These are phyloP conservation scores for Yponomeuta sedellus DNA, from an alignment of 2,888 invertebrate genomes.

Conservation along the genomic window DNA sequence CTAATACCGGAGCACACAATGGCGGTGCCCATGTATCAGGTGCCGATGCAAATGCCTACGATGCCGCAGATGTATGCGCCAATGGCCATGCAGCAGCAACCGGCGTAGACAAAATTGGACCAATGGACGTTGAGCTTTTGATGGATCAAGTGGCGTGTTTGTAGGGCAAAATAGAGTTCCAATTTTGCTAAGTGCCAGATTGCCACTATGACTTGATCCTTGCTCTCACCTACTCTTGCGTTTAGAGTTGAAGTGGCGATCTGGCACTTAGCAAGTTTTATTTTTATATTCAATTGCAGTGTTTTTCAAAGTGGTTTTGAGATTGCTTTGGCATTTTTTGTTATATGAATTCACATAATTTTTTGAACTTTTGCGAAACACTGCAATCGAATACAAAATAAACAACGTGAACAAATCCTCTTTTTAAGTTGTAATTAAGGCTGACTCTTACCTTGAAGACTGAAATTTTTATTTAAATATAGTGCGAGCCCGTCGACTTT, in stretches of 20 bases:
- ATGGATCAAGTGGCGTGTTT: slow-evolving; percentile 65
- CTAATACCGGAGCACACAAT: slow-evolving; percentile 55
- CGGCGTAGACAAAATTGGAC: slow-evolving; percentile 63
- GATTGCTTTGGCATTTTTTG: slow-evolving; percentile 24
- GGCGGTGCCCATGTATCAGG: slow-evolving; percentile 62
- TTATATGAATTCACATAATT: slow-evolving; percentile 45
- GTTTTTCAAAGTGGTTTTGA: slow-evolving; percentile 54
- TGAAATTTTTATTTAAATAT: slow-evolving; percentile 36
- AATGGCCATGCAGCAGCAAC: slow-evolving; percentile 45
- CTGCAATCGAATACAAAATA: not conserved
- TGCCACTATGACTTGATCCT: slow-evolving; percentile 65
- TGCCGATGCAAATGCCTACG: slow-evolving; percentile 28
- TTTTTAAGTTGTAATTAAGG: not conserved
- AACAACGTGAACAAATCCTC: not conserved
- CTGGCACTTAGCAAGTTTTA: slow-evolving; percentile 65
- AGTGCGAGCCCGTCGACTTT: slow-evolving; percentile 72
- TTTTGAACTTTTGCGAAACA: slow-evolving; percentile 18
- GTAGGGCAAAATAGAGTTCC: slow-evolving; percentile 21
- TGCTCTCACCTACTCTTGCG: slow-evolving; percentile 25
- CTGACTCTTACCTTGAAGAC: slow-evolving; percentile 44
- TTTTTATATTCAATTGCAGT: slow-evolving; percentile 39
- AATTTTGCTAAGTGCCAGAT: slow-evolving; percentile 67
- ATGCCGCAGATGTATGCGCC: slow-evolving; percentile 54
- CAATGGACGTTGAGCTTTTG: slow-evolving; percentile 36
- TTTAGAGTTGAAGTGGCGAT: slow-evolving; percentile 46